phyloP scores from a whole-genome alignment of 1,140 invertebrate genomes.

The Pachypsylla venusta region DNA sequence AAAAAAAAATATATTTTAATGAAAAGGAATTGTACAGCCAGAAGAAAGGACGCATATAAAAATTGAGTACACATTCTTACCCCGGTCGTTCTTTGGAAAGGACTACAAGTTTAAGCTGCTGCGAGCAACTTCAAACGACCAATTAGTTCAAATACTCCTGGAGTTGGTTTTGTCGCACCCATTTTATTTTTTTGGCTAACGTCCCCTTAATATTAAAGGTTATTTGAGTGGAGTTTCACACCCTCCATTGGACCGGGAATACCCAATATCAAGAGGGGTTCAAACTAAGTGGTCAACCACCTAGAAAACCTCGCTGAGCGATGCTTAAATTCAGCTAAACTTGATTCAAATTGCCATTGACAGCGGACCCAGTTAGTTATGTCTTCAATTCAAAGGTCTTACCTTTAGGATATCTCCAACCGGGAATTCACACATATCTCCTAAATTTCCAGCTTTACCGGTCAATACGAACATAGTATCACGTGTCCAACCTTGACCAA shows the following conservation, averaged over 20 bases:
- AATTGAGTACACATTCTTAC: no score
- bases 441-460: slow-evolving; percentile 33
- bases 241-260: not conserved
- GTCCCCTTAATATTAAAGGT: no score
- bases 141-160: no score
- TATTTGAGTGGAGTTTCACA: not conserved
- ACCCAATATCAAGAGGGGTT: not conserved
- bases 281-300: not conserved
- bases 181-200: no score
- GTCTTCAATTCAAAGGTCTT: slow-evolving; percentile 16
- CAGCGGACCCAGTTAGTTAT: not conserved
- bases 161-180: no score
- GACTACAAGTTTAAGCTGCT: no score
- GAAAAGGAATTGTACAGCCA: no score
- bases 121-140: no score
- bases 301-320: not conserved
- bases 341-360: not conserved
- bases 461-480: slow-evolving; percentile 57
- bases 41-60: no score
- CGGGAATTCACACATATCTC: slow-evolving; percentile 34
- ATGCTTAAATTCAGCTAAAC: not conserved
- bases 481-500: slow-evolving; percentile 48
- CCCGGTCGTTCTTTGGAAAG: no score
- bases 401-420: slow-evolving; percentile 30
- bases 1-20: no score